phyloP scores from a whole-genome alignment of 2,113 vertebrate species.

The Brachionichthys hirsutus region DNA sequence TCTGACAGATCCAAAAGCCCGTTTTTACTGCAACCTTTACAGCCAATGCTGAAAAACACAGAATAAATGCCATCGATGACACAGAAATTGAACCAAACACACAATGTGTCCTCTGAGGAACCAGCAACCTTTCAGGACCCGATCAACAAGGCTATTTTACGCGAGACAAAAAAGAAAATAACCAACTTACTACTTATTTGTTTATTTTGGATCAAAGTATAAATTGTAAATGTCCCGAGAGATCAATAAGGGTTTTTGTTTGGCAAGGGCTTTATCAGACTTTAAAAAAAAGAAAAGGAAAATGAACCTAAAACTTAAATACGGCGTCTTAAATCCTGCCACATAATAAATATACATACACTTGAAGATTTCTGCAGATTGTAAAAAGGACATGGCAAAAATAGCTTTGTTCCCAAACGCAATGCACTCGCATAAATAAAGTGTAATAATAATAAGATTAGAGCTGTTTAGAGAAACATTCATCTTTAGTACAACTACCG shows the following conservation, averaged over 20 bases:
- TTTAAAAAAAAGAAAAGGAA: conserved; percentile 3
- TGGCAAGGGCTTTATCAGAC: conserved; percentile 5
- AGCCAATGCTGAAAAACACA: neutral
- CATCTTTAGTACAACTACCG: conserved; percentile 23
- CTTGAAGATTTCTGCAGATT: conserved; percentile 56
- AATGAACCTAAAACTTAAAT: conserved; percentile 4
- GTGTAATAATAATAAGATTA: conserved; percentile 47
- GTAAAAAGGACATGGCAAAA: conserved; percentile 69
- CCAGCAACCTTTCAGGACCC: neutral
- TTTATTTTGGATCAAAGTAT: conserved; percentile 39
- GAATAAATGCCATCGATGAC: too few species aligned
- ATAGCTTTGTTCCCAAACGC: conserved; percentile 61
- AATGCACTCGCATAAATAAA: conserved; percentile 67
- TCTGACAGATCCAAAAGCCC: too few species aligned
- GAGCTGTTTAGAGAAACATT: conserved; percentile 37
- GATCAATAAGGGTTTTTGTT: conserved; percentile 44
- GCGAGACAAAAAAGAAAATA: conserved; percentile 2
- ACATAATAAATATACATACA: conserved; percentile 76
- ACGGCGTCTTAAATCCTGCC: conserved; percentile 40
- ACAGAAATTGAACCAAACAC: too few species aligned
- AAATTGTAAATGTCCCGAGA: conserved; percentile 19
- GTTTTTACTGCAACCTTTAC: too few species aligned
- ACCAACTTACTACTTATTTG: neutral
- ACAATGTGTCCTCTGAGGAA: conserved; percentile 2
- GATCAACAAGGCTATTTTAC: neutral